Evolutionary conservation across 2,888 invertebrate species (phyloP).

Genomic region (Geotrupes spiniger): DNA sequence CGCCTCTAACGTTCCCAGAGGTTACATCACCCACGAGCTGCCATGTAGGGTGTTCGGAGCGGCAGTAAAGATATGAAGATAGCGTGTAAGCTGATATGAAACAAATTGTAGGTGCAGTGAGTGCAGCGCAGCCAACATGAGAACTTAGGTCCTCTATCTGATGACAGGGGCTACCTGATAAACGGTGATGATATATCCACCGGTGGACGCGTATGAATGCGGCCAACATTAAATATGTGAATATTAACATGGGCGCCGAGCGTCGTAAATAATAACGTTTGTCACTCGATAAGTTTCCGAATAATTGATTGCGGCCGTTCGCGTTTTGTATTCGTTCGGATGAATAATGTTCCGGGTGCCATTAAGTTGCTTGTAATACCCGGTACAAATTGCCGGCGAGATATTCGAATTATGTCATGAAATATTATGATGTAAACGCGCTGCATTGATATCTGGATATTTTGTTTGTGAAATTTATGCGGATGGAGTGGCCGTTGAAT

Average conservation of each 20-base stretch:
- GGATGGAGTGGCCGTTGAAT: no score
- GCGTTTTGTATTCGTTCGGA: no score
- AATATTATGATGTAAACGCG: no score
- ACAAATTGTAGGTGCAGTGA: constrained; percentile 47
- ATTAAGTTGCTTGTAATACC: no score
- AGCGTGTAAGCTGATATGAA: constrained; percentile 48
- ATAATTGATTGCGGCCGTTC: no score
- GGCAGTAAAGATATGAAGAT: constrained; percentile 39
- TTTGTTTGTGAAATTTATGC: no score
- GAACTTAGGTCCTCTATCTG: constrained; percentile 36
- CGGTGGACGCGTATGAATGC: constrained; percentile 13
- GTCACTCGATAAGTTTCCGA: constrained; percentile 16
- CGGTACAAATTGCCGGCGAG: no score
- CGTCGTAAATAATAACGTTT: constrained; percentile 20
- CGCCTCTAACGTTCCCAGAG: no score
- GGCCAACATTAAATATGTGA: constrained; percentile 8
- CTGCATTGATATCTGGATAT: no score
- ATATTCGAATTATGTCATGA: no score
- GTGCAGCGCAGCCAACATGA: constrained; percentile 16
- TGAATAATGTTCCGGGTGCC: no score
- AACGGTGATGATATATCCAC: constrained; percentile 18
- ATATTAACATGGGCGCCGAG: constrained; percentile 14
- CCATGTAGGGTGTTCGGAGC: constrained; percentile 23
- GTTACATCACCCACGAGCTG: constrained; percentile 23
- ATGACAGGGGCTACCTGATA: constrained; percentile 40